Evolutionary conservation across 2,888 invertebrate genomes (phyloP), one percentile per base, ranked within the genome.

Genomic region (Mimachlamys varia): DNA sequence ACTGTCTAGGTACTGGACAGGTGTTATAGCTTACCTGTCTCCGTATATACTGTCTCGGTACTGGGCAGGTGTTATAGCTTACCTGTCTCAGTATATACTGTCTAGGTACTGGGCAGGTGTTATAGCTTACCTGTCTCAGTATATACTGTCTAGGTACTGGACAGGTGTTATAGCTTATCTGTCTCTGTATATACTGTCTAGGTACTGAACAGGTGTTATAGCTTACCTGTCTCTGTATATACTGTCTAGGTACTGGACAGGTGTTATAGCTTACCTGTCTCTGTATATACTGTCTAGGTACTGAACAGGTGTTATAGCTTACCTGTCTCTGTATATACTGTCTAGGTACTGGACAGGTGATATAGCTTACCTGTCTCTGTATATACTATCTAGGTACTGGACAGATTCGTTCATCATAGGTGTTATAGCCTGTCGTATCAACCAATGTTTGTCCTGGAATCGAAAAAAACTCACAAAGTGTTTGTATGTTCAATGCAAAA

Each of bases 401-500:
- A 98, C 94, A 58, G 98, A 97, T 0, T 96, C 92, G 0, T 97
- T 95, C 0, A 98, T 97, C 87, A 99, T 97, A 0, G 97, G 97
- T 0, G 97, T 97, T 0, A 98, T 98, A 0, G 98, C 97, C 97
- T 98, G 98, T 90, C 97, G 97, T 15, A 98, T 97, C 4, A 99
- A 96, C 99, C 99, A 99, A 96, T 99, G 99, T 96, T 98, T 99
- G 96, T 98, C 97, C 98, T 98, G 93, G 49, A 94, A 90, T 27
- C 33, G 17, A 76, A 33, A 76, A 27, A 7, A 12, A 76, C 33
- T 1, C 10, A 27, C 0, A 22, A 58, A 22, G 0, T 58, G 58
- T 22, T 22, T 5, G 13, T 53, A 53, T 17, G 1, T 53, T 53
- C 13, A 53, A 53, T 12, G 19, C 19, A 53, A 53, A 53, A 53